Percentiles rank a stretch among this genome's conserved stretches.
Conservation (phyloP, 2,113 vertebrate genomes). For the Channa maculata region DNA sequence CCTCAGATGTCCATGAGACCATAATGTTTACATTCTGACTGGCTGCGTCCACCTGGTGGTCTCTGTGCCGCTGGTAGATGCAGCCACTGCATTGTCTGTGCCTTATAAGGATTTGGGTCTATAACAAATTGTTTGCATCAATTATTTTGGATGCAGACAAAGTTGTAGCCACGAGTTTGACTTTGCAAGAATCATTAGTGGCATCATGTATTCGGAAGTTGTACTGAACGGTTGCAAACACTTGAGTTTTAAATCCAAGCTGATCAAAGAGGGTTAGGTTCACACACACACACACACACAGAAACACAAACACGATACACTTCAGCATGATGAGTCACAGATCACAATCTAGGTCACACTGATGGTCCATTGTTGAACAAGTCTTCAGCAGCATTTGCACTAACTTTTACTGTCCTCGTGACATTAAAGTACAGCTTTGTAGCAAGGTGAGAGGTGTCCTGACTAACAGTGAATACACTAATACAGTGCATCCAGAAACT, state of each 20-base stretch:
- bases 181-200: no score
- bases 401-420: background rate
- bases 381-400: background rate
- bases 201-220: background rate
- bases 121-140: no score
- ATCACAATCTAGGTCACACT: slow-evolving; percentile 51
- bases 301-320: slow-evolving; percentile 19
- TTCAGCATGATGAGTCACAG: slow-evolving; percentile 64
- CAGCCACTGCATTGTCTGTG: no score
- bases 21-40: slow-evolving; percentile 55
- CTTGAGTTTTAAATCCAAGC: slow-evolving; percentile 19
- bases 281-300: slow-evolving; percentile 23
- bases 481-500: no score
- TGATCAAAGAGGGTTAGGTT: slow-evolving; percentile 45
- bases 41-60: background rate
- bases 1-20: background rate
- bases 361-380: background rate
- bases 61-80: background rate
- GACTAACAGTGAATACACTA: background rate
- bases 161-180: background rate
- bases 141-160: background rate
- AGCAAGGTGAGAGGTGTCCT: background rate
- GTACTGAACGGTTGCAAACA: background rate
- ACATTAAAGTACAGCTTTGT: background rate
- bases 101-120: no score